These are phyloP conservation scores for Plecotus auritus DNA, from an alignment of 2,113 vertebrate genomes.

Conservation along the genomic window DNA sequence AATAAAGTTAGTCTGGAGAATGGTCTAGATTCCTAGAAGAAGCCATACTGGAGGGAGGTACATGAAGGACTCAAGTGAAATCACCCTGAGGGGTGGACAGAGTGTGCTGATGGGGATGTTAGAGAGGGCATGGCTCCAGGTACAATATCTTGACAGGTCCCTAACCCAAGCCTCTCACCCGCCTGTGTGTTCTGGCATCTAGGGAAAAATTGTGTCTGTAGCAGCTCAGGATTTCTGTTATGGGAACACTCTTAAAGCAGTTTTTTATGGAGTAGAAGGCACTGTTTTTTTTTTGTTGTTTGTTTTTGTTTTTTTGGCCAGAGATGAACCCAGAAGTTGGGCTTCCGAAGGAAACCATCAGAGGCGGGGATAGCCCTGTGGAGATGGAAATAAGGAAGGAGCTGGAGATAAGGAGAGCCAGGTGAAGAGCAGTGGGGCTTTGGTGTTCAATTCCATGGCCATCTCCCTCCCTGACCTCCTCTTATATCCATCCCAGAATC, in stretches of 20 bases:
- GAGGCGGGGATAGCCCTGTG: background rate
- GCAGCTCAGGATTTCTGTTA: background rate
- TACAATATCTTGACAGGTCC: background rate
- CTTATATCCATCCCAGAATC: background rate
- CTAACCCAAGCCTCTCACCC: background rate
- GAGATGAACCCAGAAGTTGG: background rate
- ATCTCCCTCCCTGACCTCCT: background rate
- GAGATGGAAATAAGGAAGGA: background rate
- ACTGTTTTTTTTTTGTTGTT: background rate
- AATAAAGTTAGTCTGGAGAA: background rate
- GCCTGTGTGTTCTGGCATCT: background rate
- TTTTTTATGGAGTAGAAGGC: background rate
- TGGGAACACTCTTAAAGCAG: background rate
- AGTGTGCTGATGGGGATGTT: no score
- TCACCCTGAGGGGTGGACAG: background rate
- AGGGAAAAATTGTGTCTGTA: background rate
- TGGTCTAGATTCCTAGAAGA: background rate
- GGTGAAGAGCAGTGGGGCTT: background rate
- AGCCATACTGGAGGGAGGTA: background rate
- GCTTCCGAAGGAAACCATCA: background rate
- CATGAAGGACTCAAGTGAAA: background rate
- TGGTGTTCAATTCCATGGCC: background rate
- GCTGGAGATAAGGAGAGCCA: background rate
- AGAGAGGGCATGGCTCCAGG: background rate
- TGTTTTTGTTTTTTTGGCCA: background rate